Evolutionary conservation across 30 jellyfish, hydroid and myxozoan species (phyloP), one percentile per base, ranked within the genome.

Genomic region (Catostylus mosaicus): DNA sequence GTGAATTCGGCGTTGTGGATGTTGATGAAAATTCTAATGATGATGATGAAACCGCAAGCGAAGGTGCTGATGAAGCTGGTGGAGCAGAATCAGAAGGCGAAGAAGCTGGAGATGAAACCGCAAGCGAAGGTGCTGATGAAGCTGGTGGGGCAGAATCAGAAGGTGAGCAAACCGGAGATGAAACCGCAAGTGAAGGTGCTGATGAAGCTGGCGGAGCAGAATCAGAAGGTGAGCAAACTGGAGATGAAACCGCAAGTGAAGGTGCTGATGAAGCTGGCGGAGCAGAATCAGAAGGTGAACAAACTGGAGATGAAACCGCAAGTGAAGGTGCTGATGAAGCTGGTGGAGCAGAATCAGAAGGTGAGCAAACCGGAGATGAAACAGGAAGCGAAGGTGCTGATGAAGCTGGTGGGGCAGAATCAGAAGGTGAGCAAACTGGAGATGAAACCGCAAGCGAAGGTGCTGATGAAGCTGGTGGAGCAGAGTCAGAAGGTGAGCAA

Each of bases 311-410:
- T 36, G 67, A 20, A 1, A 38, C 11, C 35, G 83, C 20, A 36
- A 19, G 26, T 45, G 7, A 67, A n/a, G 67, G 43, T 12, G 19
- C 37, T 36, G 85, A 33, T 1, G 63, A 19, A 9, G 67, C 7
- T 10, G 85, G 60, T 60, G 74, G 54, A 4, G 85, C 9, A 9
- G 89, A 59, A 8, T 75, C 30, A 32, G 85, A n/a, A n/a, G n/a
- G n/a, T n/a, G n/a, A n/a, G n/a, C n/a, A 24, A 11, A 38, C 26
- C 20, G 85, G 24, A 10, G 86, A 31, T 14, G 47, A 38, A 23
- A 74, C 30, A 38, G 89, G 54, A 30, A 66, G 7, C 60, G 72
- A 31, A 18, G 66, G 61, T n/a, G n/a, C n/a, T n/a, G n/a, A n/a
- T n/a, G n/a, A n/a, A n/a, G n/a, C n/a, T n/a, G n/a, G n/a, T n/a